Base-by-base conservation (phyloP, 2,113 vertebrate genomes). In the Falco punctatus region DNA sequence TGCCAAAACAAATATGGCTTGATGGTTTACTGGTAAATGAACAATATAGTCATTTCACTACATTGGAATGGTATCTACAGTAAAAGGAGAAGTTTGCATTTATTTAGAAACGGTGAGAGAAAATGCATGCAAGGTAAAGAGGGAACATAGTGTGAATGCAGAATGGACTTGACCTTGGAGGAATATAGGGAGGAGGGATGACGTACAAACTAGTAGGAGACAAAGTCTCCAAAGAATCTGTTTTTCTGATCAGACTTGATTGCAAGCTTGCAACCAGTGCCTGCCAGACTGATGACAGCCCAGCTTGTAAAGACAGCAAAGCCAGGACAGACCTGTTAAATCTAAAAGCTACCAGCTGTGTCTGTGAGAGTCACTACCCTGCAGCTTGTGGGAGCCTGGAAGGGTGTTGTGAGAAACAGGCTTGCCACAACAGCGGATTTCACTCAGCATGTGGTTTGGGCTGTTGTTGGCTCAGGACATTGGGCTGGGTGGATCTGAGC, bases 1-100 rank as follows among this genome's bases (percentile, higher is more conserved):
- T 74, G 75, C 6, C 3, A 2, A 84, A 89, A 72, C 59, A 87
- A 90, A 84, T 67, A 24, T 14, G 19, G 38, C 75, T 79, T 81
- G 75, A 51, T 74, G 59, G 26, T 84, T 94, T 95, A 44, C 59
- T 94, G 89, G 59, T 74, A 74, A 73, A 91, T 64, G 72, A 89
- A 62, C 27, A 15, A 58, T 80, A 42, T 0, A 58, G 28, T 62
- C 10, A 59, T 89, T 84, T 64, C 61, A 52, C 18, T 67, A 3
- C 32, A 4, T 6, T 64, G 57, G 32, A 73, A 32, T 57, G 75
- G 48, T 65, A 72, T 67, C 57, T 71, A 2, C 61, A 71, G 3
- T 49, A 42, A 92, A 88, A 88, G 48, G 65, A 81, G 48, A 86
- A n/a, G 54, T 44, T 33, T 94, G 57, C n/a, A 15, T 27, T 49